Base-by-base conservation (phyloP, 2,797 vertebrate species). In the Mormyrops boulengeri region DNA sequence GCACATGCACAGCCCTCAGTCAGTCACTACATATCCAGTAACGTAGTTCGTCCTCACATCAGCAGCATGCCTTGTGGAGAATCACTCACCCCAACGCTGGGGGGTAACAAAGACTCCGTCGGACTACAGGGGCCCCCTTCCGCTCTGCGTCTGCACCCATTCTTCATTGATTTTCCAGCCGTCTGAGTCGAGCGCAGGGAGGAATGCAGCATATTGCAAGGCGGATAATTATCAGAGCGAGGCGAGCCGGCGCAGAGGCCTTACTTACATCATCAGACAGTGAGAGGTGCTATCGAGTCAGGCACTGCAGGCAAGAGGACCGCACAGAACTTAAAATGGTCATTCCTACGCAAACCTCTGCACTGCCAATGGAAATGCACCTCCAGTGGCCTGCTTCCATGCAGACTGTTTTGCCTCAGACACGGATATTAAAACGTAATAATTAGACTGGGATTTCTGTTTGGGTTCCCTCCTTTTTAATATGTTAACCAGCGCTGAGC, bases 391-490 rank as follows among this genome's bases (percentile, higher is more conserved):
- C 69, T 38, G 69, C 34, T 38, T 47, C 77, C 77, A 9, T 8
- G 19, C 41, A 82, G 41, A 22, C 77, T 19, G 14, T 34, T 38
- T 73, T 38, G 69, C 69, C 69, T 73, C 69, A 73, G 26, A 53
- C 69, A 82, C 77, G 77, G 77, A 82, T 82, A 82, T 82, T 82
- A 82, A 82, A 82, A 82, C 17, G 14, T 41, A 82, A 82, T 82
- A 82, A 82, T 82, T 82, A 82, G 17, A 82, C 77, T 82, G 77
- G 38, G 41, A 82, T 82, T 47, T 82, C 17, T n/a, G 38, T 82
- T 82, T 82, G 77, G 69, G 30, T 38, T n/a, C 41, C 77, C 19
- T n/a, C 77, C 0, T 82, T 47, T 82, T 82, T 82, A 82, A 82
- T 82, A 82, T 82, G 77, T 82, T 82, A 82, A 82, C 77, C 38